Percentiles rank a stretch among this genome's conserved stretches.
Evolutionary conservation across 2,113 vertebrate species (phyloP).

Genomic region (Okapia johnstoni): DNA sequence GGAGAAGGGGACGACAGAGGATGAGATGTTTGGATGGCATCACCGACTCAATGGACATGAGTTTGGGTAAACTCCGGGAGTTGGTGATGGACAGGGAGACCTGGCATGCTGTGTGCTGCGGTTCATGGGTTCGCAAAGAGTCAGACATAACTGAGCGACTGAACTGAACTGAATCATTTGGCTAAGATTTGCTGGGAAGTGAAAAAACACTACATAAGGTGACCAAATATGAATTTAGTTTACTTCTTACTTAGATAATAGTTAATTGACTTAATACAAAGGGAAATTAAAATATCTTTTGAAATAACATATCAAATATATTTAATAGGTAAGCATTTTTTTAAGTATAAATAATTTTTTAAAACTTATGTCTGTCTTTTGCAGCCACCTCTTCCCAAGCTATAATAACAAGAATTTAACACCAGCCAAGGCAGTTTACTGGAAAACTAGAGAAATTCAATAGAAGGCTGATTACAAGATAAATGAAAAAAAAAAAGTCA

Average conservation of each 20-base stretch:
- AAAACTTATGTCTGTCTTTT: not conserved
- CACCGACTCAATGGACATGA: not conserved
- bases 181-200: not conserved
- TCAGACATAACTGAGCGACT: accelerated
- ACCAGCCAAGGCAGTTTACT: not conserved
- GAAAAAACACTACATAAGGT: not conserved
- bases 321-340: not conserved
- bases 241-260: not conserved
- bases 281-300: not conserved
- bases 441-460: not conserved
- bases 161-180: not conserved
- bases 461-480: not conserved
- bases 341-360: not conserved
- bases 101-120: accelerated
- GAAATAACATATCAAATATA: not conserved
- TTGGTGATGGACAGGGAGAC: not conserved
- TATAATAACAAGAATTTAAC: not conserved
- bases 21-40: not conserved
- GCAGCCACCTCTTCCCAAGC: not conserved
- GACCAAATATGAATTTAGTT: not conserved
- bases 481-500: not conserved
- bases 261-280: not conserved
- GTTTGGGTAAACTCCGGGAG: not conserved
- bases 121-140: not conserved
- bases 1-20: not conserved